Conservation (phyloP, 1,140 invertebrate species). For the Pemphigus obesinymphae region DNA sequence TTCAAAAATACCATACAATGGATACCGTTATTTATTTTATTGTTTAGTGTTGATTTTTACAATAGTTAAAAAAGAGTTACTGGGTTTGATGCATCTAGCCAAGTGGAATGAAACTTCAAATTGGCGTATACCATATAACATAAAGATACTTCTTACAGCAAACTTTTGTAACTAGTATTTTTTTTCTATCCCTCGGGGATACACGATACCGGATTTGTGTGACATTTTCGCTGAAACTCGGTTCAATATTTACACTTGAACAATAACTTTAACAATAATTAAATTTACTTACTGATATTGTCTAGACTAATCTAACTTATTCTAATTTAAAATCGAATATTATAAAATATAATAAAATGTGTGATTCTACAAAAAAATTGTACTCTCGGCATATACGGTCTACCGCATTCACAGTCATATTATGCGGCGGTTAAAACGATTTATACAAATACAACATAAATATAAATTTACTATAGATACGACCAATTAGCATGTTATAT, state of each 20-base stretch:
- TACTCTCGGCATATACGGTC: too few species aligned
- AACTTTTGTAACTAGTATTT: not conserved
- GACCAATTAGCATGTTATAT: too few species aligned
- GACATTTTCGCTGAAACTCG: not conserved
- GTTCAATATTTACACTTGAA: not conserved
- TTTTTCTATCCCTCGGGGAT: not conserved
- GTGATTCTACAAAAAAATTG: too few species aligned
- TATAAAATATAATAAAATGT: too few species aligned
- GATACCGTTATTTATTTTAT: not conserved
- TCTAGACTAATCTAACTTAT: too few species aligned
- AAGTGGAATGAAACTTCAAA: not conserved
- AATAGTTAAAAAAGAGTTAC: not conserved
- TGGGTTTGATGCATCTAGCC: not conserved
- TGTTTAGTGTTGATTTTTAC: not conserved
- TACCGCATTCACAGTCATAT: too few species aligned
- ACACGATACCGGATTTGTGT: not conserved
- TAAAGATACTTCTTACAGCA: not conserved
- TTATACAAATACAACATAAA: too few species aligned
- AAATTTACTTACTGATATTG: too few species aligned
- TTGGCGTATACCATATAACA: not conserved
- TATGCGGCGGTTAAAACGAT: too few species aligned
- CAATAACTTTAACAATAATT: not conserved
- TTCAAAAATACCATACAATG: not conserved
- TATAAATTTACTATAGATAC: too few species aligned
- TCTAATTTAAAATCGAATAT: too few species aligned